Evolutionary conservation across 2,797 vertebrate genomes (phyloP).

Genomic region (Typhlichthys subterraneus): DNA sequence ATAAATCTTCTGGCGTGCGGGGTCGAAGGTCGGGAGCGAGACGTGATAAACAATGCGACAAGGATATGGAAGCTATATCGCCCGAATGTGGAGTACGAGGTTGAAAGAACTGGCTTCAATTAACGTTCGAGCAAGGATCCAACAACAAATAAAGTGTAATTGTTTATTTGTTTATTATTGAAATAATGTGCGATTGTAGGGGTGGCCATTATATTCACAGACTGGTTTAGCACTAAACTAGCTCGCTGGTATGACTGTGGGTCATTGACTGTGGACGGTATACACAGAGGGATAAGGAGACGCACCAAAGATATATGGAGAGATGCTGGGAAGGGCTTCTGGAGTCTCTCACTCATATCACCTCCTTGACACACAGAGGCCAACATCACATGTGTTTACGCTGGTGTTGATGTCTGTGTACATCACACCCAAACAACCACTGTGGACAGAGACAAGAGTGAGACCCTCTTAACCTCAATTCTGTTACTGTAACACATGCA

Average conservation of each 20-base stretch:
- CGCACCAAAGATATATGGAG: background rate
- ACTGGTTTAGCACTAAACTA: background rate
- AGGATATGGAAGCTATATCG: background rate
- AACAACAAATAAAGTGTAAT: no score
- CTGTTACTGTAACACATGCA: background rate
- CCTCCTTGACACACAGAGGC: background rate
- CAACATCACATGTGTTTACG: conserved; percentile 34
- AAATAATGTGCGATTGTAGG: no score
- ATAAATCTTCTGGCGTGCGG: background rate
- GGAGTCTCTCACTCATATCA: conserved; percentile 2
- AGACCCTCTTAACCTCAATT: conserved; percentile 53
- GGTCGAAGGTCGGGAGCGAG: no score
- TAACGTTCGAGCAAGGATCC: background rate
- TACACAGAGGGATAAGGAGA: background rate
- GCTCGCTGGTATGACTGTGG: conserved; percentile 7
- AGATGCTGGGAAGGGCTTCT: background rate
- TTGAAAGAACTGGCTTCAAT: background rate
- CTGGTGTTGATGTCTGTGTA: conserved; percentile 54
- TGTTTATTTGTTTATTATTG: no score
- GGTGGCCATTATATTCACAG: no score
- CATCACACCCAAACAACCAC: conserved; percentile 45
- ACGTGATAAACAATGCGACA: background rate
- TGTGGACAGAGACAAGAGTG: background rate
- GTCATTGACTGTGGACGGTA: background rate
- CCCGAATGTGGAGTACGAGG: no score